phyloP scores from a whole-genome alignment of 2,797 vertebrate species.

The Alfaro cultratus region DNA sequence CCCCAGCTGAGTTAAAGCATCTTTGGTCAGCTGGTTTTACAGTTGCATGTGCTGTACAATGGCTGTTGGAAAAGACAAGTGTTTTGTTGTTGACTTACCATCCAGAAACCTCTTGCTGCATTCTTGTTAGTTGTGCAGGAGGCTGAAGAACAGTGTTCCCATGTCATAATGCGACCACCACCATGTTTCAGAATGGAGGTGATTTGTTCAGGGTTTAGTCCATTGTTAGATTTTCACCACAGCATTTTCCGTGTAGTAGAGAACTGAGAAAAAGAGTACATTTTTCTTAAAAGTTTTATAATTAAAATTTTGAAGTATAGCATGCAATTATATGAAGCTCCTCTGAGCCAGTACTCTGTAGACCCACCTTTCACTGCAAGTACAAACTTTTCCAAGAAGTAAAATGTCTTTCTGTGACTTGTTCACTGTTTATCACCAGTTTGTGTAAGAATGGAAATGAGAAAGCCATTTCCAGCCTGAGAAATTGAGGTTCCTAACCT shows the following conservation, averaged over 20 bases:
- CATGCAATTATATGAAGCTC: neutral
- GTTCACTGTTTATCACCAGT: neutral
- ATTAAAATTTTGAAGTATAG: neutral
- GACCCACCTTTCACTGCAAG: neutral
- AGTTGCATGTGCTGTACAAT: too few relatives aligned
- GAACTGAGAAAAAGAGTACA: neutral
- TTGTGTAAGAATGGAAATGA: neutral
- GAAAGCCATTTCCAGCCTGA: conserved; percentile 1
- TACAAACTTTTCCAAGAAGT: neutral
- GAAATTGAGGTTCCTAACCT: conserved; percentile 2
- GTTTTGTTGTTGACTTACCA: too few relatives aligned
- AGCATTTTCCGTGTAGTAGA: neutral
- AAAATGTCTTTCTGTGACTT: neutral
- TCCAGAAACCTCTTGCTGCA: too few relatives aligned
- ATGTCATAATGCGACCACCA: neutral
- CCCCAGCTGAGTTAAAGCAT: too few relatives aligned
- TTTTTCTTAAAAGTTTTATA: neutral
- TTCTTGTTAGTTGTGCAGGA: too few relatives aligned
- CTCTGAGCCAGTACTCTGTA: neutral
- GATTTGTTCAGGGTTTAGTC: neutral
- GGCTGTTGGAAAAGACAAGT: too few relatives aligned
- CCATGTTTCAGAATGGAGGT: neutral
- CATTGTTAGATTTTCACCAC: neutral
- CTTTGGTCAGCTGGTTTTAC: too few relatives aligned
- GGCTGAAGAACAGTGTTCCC: neutral